These are phyloP conservation scores for Asobara japonica DNA, from an alignment of 1,140 invertebrate genomes.

Conservation along the genomic window DNA sequence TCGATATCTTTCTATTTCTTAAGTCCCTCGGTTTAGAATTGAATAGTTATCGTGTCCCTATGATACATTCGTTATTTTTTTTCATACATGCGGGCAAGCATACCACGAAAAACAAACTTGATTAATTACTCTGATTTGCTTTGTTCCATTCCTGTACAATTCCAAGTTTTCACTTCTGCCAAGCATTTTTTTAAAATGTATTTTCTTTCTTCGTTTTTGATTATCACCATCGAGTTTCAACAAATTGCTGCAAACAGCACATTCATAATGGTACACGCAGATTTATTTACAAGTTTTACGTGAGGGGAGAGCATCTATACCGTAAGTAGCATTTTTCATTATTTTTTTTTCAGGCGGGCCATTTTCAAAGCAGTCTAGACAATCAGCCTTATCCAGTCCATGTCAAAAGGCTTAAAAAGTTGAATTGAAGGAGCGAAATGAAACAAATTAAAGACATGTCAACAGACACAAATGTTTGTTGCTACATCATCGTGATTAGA, in stretches of 20 bases:
- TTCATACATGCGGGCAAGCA: background rate
- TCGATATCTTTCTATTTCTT: conserved; percentile 16
- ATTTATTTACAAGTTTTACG: conserved; percentile 3
- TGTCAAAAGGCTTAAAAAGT: background rate
- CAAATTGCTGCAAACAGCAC: conserved; percentile 15
- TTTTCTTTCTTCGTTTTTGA: conserved; percentile 18
- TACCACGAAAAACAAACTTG: background rate
- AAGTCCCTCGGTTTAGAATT: conserved; percentile 37
- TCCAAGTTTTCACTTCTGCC: background rate
- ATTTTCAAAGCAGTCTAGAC: conserved; percentile 15
- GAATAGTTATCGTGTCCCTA: conserved; percentile 19
- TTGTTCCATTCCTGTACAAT: conserved; percentile 29
- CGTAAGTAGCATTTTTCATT: background rate
- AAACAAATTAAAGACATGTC: too few relatives aligned
- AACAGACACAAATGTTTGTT: too few relatives aligned
- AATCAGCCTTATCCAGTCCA: conserved; percentile 9
- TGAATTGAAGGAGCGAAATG: background rate
- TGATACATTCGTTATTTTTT: background rate
- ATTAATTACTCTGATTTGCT: background rate
- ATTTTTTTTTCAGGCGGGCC: conserved; percentile 4
- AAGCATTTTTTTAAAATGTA: background rate
- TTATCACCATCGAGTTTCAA: conserved; percentile 30
- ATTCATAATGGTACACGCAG: background rate
- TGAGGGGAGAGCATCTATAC: conserved; percentile 4
- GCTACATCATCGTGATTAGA: too few relatives aligned